phyloP scores from a whole-genome alignment of 2,797 vertebrate species.

The Smutsia temminckii region DNA sequence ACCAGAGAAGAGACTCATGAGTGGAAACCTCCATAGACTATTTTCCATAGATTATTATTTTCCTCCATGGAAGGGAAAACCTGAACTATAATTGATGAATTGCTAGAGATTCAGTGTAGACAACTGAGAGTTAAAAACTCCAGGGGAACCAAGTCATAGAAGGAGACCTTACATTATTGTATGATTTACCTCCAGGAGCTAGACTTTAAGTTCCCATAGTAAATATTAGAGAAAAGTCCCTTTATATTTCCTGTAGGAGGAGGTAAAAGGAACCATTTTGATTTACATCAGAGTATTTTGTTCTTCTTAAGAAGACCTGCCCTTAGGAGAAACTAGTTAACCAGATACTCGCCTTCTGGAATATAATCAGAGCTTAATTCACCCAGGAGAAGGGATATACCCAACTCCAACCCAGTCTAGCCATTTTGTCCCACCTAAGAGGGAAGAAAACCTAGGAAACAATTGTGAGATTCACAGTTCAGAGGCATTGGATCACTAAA shows the following conservation, averaged over 20 bases:
- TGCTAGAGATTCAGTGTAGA: neutral
- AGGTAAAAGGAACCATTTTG: neutral
- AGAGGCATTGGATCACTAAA: neutral
- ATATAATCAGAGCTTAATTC: neutral
- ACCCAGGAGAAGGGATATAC: neutral
- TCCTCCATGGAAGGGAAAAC: neutral
- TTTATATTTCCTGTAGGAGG: neutral
- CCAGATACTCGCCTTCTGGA: neutral
- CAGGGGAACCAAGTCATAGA: neutral
- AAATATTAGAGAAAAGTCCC: neutral
- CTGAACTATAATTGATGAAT: neutral
- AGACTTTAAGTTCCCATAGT: neutral
- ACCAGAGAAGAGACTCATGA: neutral
- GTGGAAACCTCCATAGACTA: neutral
- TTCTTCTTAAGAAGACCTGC: neutral
- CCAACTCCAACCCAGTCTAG: neutral
- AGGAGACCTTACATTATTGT: neutral
- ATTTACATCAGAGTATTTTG: neutral
- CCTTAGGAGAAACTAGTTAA: neutral
- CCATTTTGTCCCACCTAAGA: neutral
- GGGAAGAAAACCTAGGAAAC: neutral
- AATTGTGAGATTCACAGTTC: neutral
- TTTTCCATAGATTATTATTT: no score
- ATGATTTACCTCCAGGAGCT: neutral
- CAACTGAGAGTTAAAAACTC: neutral